Evolutionary conservation across 2,113 vertebrate genomes (phyloP).

Genomic region (Microtus montanus): DNA sequence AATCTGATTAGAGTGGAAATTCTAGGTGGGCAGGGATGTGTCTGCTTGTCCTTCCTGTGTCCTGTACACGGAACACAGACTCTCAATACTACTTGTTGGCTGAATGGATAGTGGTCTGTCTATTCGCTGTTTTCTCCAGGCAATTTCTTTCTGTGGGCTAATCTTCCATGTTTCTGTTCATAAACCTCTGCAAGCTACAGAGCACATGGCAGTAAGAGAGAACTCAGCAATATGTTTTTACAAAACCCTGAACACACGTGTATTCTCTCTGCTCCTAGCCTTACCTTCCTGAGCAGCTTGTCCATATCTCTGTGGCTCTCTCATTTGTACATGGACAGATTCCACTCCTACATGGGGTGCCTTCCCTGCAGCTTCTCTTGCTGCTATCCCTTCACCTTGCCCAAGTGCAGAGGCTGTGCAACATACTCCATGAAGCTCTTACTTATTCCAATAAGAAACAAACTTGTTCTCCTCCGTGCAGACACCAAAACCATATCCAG

Average conservation of each 20-base stretch:
- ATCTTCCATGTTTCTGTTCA: not conserved
- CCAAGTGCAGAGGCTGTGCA: not conserved
- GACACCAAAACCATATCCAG: not conserved
- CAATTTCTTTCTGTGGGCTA: not conserved
- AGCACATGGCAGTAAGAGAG: not conserved
- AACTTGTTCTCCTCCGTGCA: not conserved
- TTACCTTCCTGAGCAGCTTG: not conserved
- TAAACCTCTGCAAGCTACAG: not conserved
- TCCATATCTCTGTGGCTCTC: not conserved
- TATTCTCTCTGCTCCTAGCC: too few relatives aligned
- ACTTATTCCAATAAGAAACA: not conserved
- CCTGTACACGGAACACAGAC: not conserved
- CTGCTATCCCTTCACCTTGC: not conserved
- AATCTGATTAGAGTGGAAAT: not conserved
- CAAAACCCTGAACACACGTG: not conserved
- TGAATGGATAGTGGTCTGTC: not conserved
- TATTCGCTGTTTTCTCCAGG: not conserved
- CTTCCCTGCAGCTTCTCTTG: not conserved
- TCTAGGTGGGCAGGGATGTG: not conserved
- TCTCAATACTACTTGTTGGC: not conserved
- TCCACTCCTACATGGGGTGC: not conserved
- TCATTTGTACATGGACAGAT: not conserved
- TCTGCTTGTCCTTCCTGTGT: not conserved
- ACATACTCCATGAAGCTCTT: not conserved
- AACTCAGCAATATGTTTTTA: not conserved